Evolutionary conservation across 2,797 vertebrate species (phyloP).

Genomic region (Hafferia zeledoni): DNA sequence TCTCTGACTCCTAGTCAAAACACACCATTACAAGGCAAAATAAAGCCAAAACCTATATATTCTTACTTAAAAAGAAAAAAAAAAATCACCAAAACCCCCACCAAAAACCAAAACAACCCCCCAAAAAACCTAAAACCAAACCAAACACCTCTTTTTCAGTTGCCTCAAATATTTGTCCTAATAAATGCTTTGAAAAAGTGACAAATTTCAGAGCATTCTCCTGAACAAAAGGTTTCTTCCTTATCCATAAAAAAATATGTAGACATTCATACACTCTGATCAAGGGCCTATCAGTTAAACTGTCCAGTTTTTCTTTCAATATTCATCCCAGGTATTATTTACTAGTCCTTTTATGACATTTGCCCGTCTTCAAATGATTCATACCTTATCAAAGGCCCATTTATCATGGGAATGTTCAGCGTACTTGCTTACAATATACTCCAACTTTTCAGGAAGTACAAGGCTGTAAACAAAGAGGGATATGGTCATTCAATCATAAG

Average conservation of each 20-base stretch:
- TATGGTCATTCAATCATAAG: not conserved
- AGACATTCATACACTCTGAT: not conserved
- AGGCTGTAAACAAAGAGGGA: slow-evolving; percentile 80
- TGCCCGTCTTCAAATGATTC: slow-evolving; percentile 29
- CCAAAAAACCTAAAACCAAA: fast-evolving
- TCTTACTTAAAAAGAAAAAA: not conserved
- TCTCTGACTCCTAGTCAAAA: not conserved
- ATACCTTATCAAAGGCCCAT: slow-evolving; percentile 97
- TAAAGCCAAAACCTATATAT: not conserved
- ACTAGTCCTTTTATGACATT: not conserved
- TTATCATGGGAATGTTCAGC: slow-evolving; percentile 95
- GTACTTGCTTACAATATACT: slow-evolving; percentile 93
- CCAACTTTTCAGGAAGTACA: slow-evolving; percentile 93
- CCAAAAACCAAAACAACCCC: not conserved
- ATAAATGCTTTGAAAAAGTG: not conserved
- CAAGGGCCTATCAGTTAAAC: not conserved
- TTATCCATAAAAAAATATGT: not conserved
- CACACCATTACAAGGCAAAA: not conserved
- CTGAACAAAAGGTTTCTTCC: not conserved
- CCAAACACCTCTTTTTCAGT: not conserved
- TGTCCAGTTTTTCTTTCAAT: slow-evolving; percentile 13
- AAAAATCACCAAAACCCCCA: not conserved
- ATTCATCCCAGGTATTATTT: not conserved
- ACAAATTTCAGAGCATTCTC: not conserved
- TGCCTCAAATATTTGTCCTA: not conserved